phyloP scores from a whole-genome alignment of 2,888 invertebrate genomes.

The Sinopyrophorus schimmeli region DNA sequence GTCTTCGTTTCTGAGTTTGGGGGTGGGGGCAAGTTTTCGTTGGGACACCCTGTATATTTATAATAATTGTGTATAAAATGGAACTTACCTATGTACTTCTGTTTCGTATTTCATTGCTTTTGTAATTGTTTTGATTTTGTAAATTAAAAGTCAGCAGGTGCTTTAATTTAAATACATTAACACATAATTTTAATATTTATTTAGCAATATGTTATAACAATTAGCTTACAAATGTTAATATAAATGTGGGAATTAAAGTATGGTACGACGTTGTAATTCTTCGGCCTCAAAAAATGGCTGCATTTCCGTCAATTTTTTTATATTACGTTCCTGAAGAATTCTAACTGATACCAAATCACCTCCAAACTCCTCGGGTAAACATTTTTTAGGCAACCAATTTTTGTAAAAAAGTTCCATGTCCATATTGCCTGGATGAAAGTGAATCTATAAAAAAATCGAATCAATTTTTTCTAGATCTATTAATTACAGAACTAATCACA shows the following conservation, averaged over 20 bases:
- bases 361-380: conserved; percentile 65
- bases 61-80: too few species aligned
- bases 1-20: too few species aligned
- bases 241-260: neutral
- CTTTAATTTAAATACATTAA: conserved; percentile 10
- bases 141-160: neutral
- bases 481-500: too few species aligned
- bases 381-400: conserved; percentile 60
- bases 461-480: neutral
- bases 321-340: conserved; percentile 37
- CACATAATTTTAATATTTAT: neutral
- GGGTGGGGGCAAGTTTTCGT: too few species aligned
- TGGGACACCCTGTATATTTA: too few species aligned
- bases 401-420: conserved; percentile 62
- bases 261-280: conserved; percentile 36
- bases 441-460: conserved; percentile 54
- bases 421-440: conserved; percentile 62
- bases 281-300: conserved; percentile 43
- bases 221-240: neutral
- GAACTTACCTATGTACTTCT: too few species aligned
- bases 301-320: conserved; percentile 42
- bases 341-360: conserved; percentile 57
- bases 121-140: too few species aligned
- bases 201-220: neutral
- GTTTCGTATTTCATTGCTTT: too few species aligned